Evolutionary conservation across 2,113 vertebrate species (phyloP), one percentile per base, ranked within the genome.

Genomic region (Patagioenas fasciata): DNA sequence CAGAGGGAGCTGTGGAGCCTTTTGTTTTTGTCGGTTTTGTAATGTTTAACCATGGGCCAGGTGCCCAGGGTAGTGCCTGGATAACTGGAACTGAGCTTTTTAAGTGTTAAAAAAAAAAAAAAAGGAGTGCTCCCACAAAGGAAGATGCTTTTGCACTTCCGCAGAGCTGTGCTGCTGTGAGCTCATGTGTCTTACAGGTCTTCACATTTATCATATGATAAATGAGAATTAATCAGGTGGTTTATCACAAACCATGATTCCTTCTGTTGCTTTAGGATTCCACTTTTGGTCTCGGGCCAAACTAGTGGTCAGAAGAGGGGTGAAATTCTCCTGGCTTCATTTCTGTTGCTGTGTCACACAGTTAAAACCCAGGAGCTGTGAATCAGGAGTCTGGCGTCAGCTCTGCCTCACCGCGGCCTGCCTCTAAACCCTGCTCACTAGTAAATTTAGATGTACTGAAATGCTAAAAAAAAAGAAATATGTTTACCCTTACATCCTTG

Each of bases 391-490:
- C 32, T 32, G 31, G 57, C n/a, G 5, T 53, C 80, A 95, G 84
- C 85, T 66, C 73, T 81, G 85, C 77, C 86, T 85, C 57, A 29
- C 48, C 31, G 72, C 9, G 6, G 65, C 44, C 61, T 94, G 73
- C 53, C 58, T 75, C 38, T 84, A 92, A 81, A 84, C 60, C 15
- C 57, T 72, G 88, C 62, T 88, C 36, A 12, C 19, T 85, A 86
- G 62, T 94, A 92, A 87, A 95, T 93, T 94, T 91, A 95, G 93
- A 92, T 75, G 53, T 64, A 54, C 84, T 23, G 44, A 92, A 93
- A 93, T 69, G 77, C 91, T 89, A 80, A 44, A 66, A 95, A 96
- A 51, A 44, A 28, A 47, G 7, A 24, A 60, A 79, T 19, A 93
- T 88, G 83, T 88, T 95, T 96, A 94, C 89, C 80, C 70, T 79